Conservation (phyloP, 2,888 invertebrate species). For the Caenorhabditis japonica region DNA sequence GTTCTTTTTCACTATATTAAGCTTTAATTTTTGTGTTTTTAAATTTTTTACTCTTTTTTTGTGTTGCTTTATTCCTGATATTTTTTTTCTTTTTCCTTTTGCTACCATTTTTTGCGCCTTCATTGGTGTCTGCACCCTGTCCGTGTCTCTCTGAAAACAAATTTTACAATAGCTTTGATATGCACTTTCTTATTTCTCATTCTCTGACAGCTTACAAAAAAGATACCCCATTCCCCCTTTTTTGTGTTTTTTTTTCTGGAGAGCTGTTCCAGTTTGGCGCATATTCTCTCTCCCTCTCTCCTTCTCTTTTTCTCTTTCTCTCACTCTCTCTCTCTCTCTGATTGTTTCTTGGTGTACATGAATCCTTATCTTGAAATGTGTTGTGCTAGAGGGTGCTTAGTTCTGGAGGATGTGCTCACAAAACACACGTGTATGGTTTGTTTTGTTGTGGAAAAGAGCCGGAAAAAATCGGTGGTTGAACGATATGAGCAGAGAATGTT, state of each 20-base stretch:
- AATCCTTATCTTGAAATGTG: conserved; percentile 38
- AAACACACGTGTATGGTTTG: conserved; percentile 30
- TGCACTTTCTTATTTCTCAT: neutral
- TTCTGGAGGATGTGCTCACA: conserved; percentile 17
- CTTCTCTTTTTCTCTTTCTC: neutral
- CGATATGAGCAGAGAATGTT: conserved; percentile 9
- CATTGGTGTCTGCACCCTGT: neutral
- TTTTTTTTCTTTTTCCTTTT: neutral
- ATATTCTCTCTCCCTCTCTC: neutral
- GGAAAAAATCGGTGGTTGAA: neutral
- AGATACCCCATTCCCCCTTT: no score
- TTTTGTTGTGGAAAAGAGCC: conserved; percentile 28
- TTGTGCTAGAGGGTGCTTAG: conserved; percentile 29
- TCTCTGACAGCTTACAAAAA: no score
- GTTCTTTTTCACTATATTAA: conserved; percentile 1
- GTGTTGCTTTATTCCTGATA: neutral
- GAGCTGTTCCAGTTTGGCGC: no score
- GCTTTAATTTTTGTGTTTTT: conserved; percentile 10
- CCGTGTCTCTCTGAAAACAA: neutral
- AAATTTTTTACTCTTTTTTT: neutral
- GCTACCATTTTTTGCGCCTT: neutral
- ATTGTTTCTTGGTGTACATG: conserved; percentile 40
- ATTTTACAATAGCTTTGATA: neutral
- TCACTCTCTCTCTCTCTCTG: conserved; percentile 7
- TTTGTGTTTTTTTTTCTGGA: no score